Evolutionary conservation across 2,113 vertebrate genomes (phyloP).

Genomic region (Ophiodon elongatus): DNA sequence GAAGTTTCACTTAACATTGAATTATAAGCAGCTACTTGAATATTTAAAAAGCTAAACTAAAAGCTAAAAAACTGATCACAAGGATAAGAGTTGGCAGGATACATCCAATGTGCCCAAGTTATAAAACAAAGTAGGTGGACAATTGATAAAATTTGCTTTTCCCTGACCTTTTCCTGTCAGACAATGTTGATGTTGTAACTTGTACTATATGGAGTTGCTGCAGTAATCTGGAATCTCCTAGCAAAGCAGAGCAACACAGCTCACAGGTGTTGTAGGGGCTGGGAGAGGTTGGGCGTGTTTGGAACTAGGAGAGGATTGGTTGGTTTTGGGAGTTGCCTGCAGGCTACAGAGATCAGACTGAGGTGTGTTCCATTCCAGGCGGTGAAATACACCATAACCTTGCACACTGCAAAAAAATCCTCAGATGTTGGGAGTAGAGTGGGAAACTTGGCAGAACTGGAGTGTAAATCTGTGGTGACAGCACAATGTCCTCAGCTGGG

Average conservation of each 20-base stretch:
- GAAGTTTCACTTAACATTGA: not conserved
- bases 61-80: not conserved
- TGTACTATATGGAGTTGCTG: not conserved
- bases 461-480: conserved; percentile 8
- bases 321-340: conserved; percentile 50
- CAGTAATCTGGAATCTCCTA: conserved; percentile 15
- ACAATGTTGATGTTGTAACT: conserved; percentile 27
- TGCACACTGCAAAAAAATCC: conserved; percentile 26
- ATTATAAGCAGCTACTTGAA: not conserved
- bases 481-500: conserved; percentile 15
- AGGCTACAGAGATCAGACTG: conserved; percentile 53
- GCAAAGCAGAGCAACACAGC: conserved; percentile 30
- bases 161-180: not conserved
- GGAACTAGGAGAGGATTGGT: conserved; percentile 41
- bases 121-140: not conserved
- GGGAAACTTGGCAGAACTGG: conserved; percentile 21
- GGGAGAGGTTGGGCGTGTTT: conserved; percentile 42
- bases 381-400: conserved; percentile 37
- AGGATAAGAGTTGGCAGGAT: not conserved
- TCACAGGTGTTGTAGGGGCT: conserved; percentile 50
- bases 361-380: conserved; percentile 62
- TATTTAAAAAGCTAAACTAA: not conserved
- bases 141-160: not conserved
- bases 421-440: conserved; percentile 15
- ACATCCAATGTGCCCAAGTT: not conserved